These are phyloP conservation scores for Phrynosoma blainvillii DNA, from an alignment of 2,113 vertebrate species.

Conservation along the genomic window DNA sequence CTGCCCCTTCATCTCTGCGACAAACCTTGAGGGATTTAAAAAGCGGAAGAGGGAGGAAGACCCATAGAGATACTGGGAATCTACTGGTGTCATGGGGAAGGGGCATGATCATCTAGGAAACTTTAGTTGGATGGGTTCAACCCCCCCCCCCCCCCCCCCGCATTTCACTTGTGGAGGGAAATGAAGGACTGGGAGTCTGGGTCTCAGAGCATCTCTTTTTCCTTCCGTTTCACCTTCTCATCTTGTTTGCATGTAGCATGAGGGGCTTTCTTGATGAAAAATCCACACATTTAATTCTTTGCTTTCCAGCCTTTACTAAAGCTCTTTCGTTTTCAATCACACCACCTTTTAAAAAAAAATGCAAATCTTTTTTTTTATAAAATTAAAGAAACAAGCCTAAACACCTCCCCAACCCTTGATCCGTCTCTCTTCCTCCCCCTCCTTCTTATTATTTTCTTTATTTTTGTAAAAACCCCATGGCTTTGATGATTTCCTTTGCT, in stretches of 20 bases:
- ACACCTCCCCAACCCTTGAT: conserved; percentile 59
- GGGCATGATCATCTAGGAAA: too few relatives aligned
- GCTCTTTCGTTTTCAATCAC: conserved; percentile 47
- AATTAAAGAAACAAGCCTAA: background rate
- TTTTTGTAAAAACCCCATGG: background rate
- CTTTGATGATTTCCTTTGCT: conserved; percentile 58
- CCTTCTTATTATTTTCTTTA: conserved; percentile 13
- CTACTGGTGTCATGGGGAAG: too few relatives aligned
- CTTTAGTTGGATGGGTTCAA: too few relatives aligned
- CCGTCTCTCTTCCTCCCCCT: conserved; percentile 18
- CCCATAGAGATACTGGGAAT: too few relatives aligned
- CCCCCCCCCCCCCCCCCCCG: too few relatives aligned
- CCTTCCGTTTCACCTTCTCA: conserved; percentile 49
- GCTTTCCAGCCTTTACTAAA: conserved; percentile 67
- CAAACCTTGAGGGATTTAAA: too few relatives aligned
- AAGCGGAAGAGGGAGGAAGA: too few relatives aligned
- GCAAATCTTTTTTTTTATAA: conserved; percentile 12
- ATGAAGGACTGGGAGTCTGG: background rate
- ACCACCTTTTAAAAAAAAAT: conserved; percentile 65
- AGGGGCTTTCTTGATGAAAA: conserved; percentile 62
- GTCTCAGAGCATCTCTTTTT: conserved; percentile 42
- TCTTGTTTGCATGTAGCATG: conserved; percentile 80
- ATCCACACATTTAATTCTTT: conserved; percentile 46
- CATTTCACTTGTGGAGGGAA: too few relatives aligned
- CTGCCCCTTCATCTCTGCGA: too few relatives aligned